A percentile compares a stretch with the other conserved stretches of the same genome.
phyloP scores from a whole-genome alignment of 2,888 invertebrate species.

The Prosapia bicincta region DNA sequence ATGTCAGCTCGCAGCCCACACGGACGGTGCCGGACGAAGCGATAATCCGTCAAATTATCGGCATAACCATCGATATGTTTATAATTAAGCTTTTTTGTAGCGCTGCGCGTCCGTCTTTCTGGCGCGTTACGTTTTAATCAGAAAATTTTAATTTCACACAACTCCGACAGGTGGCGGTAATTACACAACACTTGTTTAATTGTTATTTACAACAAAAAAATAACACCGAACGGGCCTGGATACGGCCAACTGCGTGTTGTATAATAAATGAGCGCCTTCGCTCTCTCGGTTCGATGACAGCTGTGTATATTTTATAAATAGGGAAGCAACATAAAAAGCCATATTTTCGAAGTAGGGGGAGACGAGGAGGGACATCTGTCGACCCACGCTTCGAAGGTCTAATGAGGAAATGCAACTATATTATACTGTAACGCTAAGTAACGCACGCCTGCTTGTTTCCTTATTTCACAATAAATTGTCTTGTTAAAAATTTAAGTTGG shows the following conservation, averaged over 20 bases:
- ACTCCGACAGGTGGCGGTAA: slow-evolving; percentile 19
- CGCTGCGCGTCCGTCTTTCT: background rate
- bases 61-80: background rate
- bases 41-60: background rate
- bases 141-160: slow-evolving; percentile 16
- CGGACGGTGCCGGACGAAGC: background rate
- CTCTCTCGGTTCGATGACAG: background rate
- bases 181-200: slow-evolving; percentile 25
- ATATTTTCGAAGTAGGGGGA: background rate
- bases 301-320: slow-evolving; percentile 2
- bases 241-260: background rate
- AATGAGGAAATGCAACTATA: slow-evolving; percentile 26
- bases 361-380: background rate
- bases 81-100: background rate
- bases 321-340: slow-evolving; percentile 2
- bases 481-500: background rate
- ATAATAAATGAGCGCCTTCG: background rate
- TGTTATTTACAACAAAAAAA: slow-evolving; percentile 26
- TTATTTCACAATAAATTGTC: slow-evolving; percentile 22
- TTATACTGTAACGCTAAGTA: slow-evolving; percentile 14
- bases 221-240: background rate
- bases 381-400: slow-evolving; percentile 5
- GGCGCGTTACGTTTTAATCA: slow-evolving; percentile 17
- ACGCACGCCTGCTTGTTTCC: slow-evolving; percentile 17
- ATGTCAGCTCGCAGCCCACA: too few species aligned